Conservation (phyloP, 2,888 invertebrate species). For the Molanna angustata region DNA sequence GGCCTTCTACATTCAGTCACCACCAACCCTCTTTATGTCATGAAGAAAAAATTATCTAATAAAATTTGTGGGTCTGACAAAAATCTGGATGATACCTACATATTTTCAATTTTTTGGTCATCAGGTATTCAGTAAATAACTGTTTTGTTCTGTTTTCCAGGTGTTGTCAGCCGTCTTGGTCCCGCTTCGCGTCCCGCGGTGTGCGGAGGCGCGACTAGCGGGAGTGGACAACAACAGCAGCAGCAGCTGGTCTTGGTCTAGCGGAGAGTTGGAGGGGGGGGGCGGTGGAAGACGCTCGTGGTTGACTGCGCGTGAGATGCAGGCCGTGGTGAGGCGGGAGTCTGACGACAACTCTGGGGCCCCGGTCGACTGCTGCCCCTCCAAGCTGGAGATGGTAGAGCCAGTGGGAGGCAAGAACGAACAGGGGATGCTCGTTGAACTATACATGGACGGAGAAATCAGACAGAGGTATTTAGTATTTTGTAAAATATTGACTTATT, state of each 20-base stretch:
- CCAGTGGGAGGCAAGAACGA: constrained; percentile 75
- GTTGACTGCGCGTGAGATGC: constrained; percentile 63
- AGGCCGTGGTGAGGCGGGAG: constrained; percentile 57
- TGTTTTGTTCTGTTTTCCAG: constrained; percentile 14
- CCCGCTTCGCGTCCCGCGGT: constrained; percentile 24
- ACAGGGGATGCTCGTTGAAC: constrained; percentile 67
- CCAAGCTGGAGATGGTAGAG: constrained; percentile 71
- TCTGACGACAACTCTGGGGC: constrained; percentile 46
- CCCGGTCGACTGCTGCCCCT: constrained; percentile 77
- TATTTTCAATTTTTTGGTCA: background rate
- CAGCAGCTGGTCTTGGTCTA: constrained; percentile 42
- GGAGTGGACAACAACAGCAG: too few relatives aligned
- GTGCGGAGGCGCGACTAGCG: constrained; percentile 18
- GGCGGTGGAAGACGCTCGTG: constrained; percentile 40
- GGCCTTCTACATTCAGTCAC: too few relatives aligned
- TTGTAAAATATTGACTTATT: constrained; percentile 23
- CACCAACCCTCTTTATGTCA: too few relatives aligned
- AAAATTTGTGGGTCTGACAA: too few relatives aligned
- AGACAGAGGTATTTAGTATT: constrained; percentile 48
- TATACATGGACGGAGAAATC: constrained; percentile 70
- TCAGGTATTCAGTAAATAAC: background rate
- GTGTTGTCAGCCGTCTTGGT: constrained; percentile 31
- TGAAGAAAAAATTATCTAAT: too few relatives aligned
- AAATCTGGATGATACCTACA: too few relatives aligned
- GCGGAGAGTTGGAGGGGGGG: constrained; percentile 32